Evolutionary conservation across 2,797 vertebrate genomes (phyloP), one percentile per base, ranked within the genome.

Genomic region (Pygocentrus nattereri): DNA sequence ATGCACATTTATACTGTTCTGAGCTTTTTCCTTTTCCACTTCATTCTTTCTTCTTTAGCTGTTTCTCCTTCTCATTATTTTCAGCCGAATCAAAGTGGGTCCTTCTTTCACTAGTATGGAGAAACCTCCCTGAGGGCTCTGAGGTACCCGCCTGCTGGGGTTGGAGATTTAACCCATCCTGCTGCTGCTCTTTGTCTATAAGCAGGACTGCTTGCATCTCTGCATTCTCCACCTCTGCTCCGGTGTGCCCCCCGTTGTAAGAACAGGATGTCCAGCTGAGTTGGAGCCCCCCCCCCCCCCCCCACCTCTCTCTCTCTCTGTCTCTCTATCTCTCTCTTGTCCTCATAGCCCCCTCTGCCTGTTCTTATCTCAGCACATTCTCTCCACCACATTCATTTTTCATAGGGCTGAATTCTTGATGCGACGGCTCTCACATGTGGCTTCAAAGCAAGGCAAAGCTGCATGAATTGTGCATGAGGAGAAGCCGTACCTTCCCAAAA

Each of bases 391-490:
- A 91, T 92, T 85, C 84, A 92, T 92, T 88, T 92, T 93, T 91
- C 87, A 92, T 89, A 86, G 10, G 74, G 27, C 81, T 79, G 27
- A 56, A 85, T 88, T 87, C 81, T 80, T 25, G 80, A 82, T 79
- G 84, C 82, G 58, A 67, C 25, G 6, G 68, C 79, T 79, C 85
- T 76, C 87, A 84, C 59, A 70, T 78, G 81, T 71, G 81, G 79
- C 76, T 85, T 82, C 74, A 72, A 76, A 72, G 71, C 4, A 18
- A 76, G 27, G 84, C 79, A 82, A 71, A 82, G 72, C 70, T n/a
- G 73, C 84, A 88, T 91, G 65, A 90, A 92, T 93, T 89, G 91
- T 92, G 86, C 68, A 91, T 90, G 84, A 82, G 58, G 50, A 38
- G 78, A 49, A 83, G 88, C 67, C 61, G 64, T 85, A 41, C 79